Evolutionary conservation across 2,888 invertebrate genomes (phyloP).

Genomic region (Xanthostigma xanthostigma): DNA sequence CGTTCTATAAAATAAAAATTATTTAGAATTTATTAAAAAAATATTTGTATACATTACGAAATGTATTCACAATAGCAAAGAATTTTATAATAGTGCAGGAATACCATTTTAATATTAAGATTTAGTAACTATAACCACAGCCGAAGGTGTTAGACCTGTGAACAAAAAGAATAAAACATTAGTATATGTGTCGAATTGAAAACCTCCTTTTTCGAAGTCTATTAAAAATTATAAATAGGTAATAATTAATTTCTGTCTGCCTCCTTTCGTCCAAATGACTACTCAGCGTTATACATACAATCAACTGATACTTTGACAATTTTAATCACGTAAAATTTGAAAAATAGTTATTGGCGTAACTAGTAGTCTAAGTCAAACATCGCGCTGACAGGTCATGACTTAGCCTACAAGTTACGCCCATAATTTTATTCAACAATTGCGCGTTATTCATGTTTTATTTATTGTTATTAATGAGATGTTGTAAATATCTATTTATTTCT

Average conservation of each 20-base stretch:
- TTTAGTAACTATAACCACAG: slow-evolving; percentile 65
- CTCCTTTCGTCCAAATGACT: too few relatives aligned
- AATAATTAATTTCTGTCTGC: too few relatives aligned
- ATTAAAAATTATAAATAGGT: neutral
- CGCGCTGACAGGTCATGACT: too few relatives aligned
- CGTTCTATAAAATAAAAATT: neutral
- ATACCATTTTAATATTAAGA: slow-evolving; percentile 19
- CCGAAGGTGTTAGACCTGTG: slow-evolving; percentile 69
- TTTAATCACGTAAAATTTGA: too few relatives aligned
- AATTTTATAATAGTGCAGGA: slow-evolving; percentile 2
- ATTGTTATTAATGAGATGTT: too few relatives aligned
- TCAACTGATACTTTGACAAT: neutral
- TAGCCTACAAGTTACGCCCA: too few relatives aligned
- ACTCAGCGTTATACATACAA: neutral
- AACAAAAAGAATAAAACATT: slow-evolving; percentile 17
- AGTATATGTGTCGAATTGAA: neutral
- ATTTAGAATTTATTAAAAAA: neutral
- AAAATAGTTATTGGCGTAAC: too few relatives aligned
- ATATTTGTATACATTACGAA: slow-evolving; percentile 4
- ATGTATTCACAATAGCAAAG: slow-evolving; percentile 1
- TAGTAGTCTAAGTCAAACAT: too few relatives aligned
- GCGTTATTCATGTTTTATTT: too few relatives aligned
- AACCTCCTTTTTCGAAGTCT: neutral
- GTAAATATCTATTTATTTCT: too few relatives aligned
- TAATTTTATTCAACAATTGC: too few relatives aligned